Conservation (phyloP, 2,113 vertebrate species). For the Actinemys pallida region DNA sequence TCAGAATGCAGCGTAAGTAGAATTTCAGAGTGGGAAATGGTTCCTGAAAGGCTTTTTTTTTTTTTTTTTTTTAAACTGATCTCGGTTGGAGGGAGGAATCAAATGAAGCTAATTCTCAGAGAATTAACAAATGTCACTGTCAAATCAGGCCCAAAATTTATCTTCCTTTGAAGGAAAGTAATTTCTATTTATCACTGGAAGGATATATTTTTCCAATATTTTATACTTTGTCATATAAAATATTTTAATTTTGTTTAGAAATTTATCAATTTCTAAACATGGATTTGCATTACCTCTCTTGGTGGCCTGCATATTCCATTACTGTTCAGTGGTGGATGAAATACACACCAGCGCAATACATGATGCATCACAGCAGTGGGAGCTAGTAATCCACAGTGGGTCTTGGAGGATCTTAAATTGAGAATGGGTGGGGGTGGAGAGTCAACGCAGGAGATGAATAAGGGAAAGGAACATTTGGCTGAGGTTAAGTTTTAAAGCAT, state of each 20-base stretch:
- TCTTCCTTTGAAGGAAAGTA: background rate
- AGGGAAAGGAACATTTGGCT: background rate
- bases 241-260: accelerated
- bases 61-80: background rate
- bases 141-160: background rate
- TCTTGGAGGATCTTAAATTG: background rate
- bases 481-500: background rate
- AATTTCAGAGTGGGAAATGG: background rate
- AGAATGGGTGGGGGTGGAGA: background rate
- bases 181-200: background rate
- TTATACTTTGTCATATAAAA: background rate
- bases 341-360: background rate
- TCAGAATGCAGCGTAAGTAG: conserved; percentile 80
- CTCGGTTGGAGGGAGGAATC: background rate
- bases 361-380: background rate
- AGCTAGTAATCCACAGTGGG: background rate
- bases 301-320: background rate
- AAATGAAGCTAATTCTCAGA: background rate
- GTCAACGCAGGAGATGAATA: background rate
- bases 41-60: background rate
- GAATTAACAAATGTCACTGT: background rate
- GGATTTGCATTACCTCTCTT: accelerated
- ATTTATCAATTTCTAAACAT: background rate
- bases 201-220: background rate
- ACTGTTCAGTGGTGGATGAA: accelerated